phyloP scores from a whole-genome alignment of 2,888 invertebrate genomes.

The Autographa pulchrina region DNA sequence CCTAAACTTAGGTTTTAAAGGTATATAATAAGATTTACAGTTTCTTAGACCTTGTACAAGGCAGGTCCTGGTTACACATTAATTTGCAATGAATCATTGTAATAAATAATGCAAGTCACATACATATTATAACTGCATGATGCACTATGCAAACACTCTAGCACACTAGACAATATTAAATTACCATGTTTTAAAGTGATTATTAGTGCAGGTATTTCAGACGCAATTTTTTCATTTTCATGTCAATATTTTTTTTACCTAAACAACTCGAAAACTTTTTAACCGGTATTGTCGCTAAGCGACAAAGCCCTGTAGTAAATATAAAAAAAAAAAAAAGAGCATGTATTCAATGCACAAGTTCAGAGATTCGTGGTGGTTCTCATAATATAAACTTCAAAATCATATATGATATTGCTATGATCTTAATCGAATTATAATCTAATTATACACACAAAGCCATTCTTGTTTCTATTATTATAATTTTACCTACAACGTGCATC shows the following conservation, averaged over 20 bases:
- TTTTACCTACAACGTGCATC: background rate
- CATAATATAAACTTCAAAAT: background rate
- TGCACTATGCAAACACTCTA: background rate
- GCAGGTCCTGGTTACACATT: background rate
- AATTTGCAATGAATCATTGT: background rate
- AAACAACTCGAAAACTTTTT: no score
- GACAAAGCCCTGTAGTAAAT: no score
- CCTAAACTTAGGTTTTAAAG: background rate
- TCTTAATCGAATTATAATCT: background rate
- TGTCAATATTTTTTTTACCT: no score
- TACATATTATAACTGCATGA: background rate
- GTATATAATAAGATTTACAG: background rate
- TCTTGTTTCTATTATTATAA: background rate
- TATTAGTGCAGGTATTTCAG: no score
- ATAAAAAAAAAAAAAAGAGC: no score
- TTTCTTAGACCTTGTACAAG: background rate
- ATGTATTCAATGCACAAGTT: no score
- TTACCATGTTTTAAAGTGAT: no score
- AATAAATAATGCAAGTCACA: constrained; percentile 4
- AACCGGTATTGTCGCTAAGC: no score
- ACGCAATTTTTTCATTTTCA: no score
- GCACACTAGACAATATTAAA: background rate
- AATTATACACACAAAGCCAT: background rate
- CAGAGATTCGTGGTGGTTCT: no score
- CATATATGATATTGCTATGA: background rate